Evolutionary conservation across 2,113 vertebrate species (phyloP), one percentile per base, ranked within the genome.

Genomic region (Rhombomys opimus): DNA sequence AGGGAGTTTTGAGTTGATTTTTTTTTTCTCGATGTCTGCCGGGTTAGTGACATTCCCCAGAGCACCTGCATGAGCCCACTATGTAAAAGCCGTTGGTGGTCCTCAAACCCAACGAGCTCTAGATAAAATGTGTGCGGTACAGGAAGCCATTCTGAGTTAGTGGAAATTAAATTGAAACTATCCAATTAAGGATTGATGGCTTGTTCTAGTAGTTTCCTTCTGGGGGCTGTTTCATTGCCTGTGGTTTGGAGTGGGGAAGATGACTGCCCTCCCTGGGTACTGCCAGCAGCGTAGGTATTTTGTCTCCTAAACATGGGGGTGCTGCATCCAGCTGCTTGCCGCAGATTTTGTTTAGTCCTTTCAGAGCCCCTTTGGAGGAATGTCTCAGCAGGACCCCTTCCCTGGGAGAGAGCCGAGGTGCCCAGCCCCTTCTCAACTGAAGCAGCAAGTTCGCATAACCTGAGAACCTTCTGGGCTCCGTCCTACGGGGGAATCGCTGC

Each of bases 361-460:
- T 97, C 95, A 94, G 70, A 96, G 88, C 22, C 54, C 86, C 13
- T 90, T 95, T 95, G 67, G 70, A 78, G 85, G 70, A 82, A 46
- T 0, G 57, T 94, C 92, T 95, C 96, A 27, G 89, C 73, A 2
- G 2, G n/a, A 72, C 57, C 96, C 3, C 91, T 14, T 73, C 75
- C 81, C n/a, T 4, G 67, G 92, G 94, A 85, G 50, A 75, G 11
- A 4, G 85, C 92, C 54, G 6, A 63, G 38, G 22, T 59, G 38
- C 88, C 88, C 81, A 30, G 61, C 75, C 86, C 68, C 90, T 95
- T 87, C 54, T 13, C 81, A 76, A 91, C 30, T 4, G 0, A 86
- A 91, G 61, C 22, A 95, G 86, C 7, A 75, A 84, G 86, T 96
- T 96, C 87, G 85, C 65, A 0, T 25, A 6, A 25, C 5, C 4